These are phyloP conservation scores for Acipenser transmontanus DNA, from an alignment of 2,797 vertebrate species.

Conservation along the genomic window DNA sequence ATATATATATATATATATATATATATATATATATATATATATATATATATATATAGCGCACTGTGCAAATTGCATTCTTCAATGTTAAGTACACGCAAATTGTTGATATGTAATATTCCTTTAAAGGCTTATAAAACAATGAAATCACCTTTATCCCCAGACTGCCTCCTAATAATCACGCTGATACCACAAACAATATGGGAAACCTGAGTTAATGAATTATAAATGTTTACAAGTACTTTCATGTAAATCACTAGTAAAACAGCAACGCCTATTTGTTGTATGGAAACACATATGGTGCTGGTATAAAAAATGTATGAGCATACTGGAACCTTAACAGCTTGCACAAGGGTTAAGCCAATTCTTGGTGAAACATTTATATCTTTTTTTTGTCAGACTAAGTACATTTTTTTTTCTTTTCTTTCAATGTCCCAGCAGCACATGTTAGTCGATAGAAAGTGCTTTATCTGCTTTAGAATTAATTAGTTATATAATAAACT, in stretches of 20 bases:
- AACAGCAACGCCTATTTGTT: conserved; percentile 10
- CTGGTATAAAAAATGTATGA: conserved; percentile 25
- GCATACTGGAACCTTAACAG: conserved; percentile 18
- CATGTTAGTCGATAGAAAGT: no score
- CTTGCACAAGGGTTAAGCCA: conserved; percentile 22
- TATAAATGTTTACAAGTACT: conserved; percentile 53
- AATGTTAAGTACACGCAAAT: no score
- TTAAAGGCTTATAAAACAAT: not conserved
- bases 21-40: no score
- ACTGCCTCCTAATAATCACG: conserved; percentile 35
- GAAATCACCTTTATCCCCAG: not conserved
- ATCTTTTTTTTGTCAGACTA: not conserved
- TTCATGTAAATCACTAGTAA: conserved; percentile 30
- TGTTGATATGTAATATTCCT: no score
- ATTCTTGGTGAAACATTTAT: conserved; percentile 24
- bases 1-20: no score
- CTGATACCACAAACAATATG: conserved; percentile 55
- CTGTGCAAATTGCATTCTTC: no score
- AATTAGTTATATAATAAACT: no score
- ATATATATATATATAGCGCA: no score
- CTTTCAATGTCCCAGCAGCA: no score
- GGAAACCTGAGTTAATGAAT: conserved; percentile 55
- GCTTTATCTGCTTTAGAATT: no score
- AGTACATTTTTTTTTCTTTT: no score
- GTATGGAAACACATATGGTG: conserved; percentile 23